A percentile compares a stretch with the other conserved stretches of the same genome.
phyloP scores from a whole-genome alignment of 2,113 vertebrate genomes.

The Hemichromis elongatus region DNA sequence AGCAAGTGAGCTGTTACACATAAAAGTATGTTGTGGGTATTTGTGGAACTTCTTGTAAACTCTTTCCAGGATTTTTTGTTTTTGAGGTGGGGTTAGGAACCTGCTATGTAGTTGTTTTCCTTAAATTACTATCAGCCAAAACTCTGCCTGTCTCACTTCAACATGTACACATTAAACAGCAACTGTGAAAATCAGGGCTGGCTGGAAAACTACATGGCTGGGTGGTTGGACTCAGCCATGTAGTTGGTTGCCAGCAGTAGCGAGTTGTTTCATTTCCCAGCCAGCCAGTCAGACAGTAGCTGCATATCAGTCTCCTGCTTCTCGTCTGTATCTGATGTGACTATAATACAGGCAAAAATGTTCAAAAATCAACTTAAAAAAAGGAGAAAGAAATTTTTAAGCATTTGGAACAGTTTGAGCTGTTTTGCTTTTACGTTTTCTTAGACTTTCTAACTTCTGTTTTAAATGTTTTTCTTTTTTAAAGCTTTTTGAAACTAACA shows the following conservation, averaged over 20 bases:
- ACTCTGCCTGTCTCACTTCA: neutral
- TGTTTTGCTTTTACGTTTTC: neutral
- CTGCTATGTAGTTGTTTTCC: neutral
- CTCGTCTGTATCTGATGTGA: neutral
- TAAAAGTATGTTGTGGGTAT: neutral
- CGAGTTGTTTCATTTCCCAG: neutral
- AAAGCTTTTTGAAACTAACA: neutral
- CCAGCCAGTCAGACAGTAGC: neutral
- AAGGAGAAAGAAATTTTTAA: neutral
- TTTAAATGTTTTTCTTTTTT: fast-evolving
- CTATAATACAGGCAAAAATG: neutral
- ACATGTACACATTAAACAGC: neutral
- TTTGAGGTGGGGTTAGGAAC: neutral
- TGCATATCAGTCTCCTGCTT: neutral
- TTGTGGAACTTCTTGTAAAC: neutral
- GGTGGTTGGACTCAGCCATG: neutral
- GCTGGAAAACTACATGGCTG: neutral
- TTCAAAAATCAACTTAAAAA: neutral
- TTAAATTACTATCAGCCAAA: neutral
- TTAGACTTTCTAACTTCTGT: neutral
- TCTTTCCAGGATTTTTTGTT: neutral
- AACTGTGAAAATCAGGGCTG: neutral
- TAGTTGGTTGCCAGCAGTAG: neutral
- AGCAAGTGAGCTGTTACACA: neutral
- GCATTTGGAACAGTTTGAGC: neutral